Conservation (phyloP, 2,888 invertebrate genomes). For the Thecophora atra region DNA sequence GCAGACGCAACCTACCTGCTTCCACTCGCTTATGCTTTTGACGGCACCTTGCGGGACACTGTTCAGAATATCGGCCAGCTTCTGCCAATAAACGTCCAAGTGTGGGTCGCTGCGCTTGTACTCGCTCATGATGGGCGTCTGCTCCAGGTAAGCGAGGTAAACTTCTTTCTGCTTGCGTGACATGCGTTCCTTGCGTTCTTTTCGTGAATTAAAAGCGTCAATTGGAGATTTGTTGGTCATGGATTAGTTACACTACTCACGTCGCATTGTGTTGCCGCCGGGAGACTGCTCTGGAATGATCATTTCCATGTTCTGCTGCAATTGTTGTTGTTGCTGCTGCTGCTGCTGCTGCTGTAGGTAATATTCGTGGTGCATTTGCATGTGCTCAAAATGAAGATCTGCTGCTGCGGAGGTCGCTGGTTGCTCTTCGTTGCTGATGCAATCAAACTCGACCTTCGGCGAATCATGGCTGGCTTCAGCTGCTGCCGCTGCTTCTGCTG, state of each 20-base stretch:
- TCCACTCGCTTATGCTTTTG: conserved; percentile 60
- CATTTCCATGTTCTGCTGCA: conserved; percentile 55
- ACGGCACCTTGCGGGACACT: conserved; percentile 60
- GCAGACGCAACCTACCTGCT: conserved; percentile 45
- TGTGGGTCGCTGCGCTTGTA: conserved; percentile 59
- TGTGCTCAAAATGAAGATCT: too few species aligned
- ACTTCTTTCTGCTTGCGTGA: conserved; percentile 61
- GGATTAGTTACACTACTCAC: too few species aligned
- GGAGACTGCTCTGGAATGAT: conserved; percentile 53
- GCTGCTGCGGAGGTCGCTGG: conserved; percentile 43
- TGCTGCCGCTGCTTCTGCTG: background rate
- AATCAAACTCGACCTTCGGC: conserved; percentile 48
- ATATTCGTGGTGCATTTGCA: conserved; percentile 49
- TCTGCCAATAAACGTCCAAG: conserved; percentile 58
- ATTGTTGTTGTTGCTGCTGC: conserved; percentile 51
- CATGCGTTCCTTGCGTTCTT: conserved; percentile 62
- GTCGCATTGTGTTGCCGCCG: conserved; percentile 34
- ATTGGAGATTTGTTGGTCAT: too few species aligned
- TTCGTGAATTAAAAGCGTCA: background rate
- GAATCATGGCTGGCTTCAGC: conserved; percentile 43
- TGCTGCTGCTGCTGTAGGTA: conserved; percentile 57
- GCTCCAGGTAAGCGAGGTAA: conserved; percentile 59
- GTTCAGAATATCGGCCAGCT: conserved; percentile 58
- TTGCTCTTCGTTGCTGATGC: conserved; percentile 20
- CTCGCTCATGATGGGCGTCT: conserved; percentile 59